Percentiles rank a stretch among this genome's conserved stretches.
phyloP scores from a whole-genome alignment of 1,140 invertebrate genomes.

The Triops longicaudatus region DNA sequence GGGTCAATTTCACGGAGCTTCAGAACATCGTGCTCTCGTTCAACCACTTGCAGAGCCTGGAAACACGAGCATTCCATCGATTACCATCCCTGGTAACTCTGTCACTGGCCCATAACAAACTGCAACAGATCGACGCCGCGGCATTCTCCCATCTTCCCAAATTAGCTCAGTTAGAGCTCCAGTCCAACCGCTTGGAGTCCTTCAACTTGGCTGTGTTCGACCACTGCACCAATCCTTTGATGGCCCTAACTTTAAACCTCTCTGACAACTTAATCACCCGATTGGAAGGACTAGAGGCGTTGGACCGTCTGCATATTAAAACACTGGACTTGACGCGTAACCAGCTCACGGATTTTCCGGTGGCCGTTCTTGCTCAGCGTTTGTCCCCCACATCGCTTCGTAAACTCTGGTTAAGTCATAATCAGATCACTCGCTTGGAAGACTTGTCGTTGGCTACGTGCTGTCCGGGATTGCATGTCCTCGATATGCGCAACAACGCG shows the following conservation, averaged over 20 bases:
- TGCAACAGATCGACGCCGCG: conserved; percentile 40
- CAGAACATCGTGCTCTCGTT: conserved; percentile 60
- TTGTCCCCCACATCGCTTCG: conserved; percentile 50
- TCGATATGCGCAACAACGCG: conserved; percentile 64
- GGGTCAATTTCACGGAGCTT: conserved; percentile 49
- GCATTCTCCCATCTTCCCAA: conserved; percentile 59
- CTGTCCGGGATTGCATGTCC: conserved; percentile 52
- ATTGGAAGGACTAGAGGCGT: conserved; percentile 48
- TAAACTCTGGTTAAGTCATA: conserved; percentile 61
- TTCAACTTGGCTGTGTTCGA: conserved; percentile 57
- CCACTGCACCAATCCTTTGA: conserved; percentile 51
- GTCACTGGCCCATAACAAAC: conserved; percentile 48
- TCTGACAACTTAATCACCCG: conserved; percentile 56
- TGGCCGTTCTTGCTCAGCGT: conserved; percentile 48
- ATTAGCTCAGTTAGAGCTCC: conserved; percentile 59
- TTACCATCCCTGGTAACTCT: conserved; percentile 58
- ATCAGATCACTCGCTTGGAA: conserved; percentile 58
- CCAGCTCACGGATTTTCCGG: conserved; percentile 53
- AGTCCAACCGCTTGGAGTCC: conserved; percentile 57
- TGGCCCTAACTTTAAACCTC: conserved; percentile 56
- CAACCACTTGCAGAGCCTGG: conserved; percentile 54
- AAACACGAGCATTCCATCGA: conserved; percentile 52
- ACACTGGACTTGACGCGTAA: conserved; percentile 63
- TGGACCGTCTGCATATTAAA: conserved; percentile 45
- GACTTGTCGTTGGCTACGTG: conserved; percentile 57